Conservation (phyloP, 2,797 vertebrate species). For the Pseudopleuronectes americanus region DNA sequence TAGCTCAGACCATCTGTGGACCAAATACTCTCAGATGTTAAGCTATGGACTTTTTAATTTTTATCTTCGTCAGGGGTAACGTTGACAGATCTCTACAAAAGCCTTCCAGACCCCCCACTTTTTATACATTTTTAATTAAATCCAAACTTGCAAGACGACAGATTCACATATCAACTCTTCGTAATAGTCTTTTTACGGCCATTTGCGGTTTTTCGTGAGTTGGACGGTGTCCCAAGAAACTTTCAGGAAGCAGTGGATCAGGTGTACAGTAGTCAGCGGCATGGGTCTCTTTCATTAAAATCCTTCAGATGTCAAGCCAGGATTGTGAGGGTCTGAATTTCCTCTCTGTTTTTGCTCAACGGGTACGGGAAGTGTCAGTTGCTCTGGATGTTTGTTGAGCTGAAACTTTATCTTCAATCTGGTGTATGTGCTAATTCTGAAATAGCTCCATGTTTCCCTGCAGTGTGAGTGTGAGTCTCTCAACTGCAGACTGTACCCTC, state of each 20-base stretch:
- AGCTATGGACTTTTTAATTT: slow-evolving; percentile 23
- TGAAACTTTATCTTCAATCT: slow-evolving; percentile 77
- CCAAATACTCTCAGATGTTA: slow-evolving; percentile 32
- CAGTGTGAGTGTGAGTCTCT: slow-evolving; percentile 31
- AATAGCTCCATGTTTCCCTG: slow-evolving; percentile 50
- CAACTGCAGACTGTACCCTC: slow-evolving; percentile 19
- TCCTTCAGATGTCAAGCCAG: slow-evolving; percentile 64
- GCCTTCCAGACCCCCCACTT: background rate
- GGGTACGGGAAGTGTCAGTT: slow-evolving; percentile 69
- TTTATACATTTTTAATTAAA: slow-evolving; percentile 32
- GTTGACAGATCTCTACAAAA: slow-evolving; percentile 28
- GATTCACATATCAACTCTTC: slow-evolving; percentile 43
- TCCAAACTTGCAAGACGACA: slow-evolving; percentile 22
- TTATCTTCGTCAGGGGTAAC: slow-evolving; percentile 7
- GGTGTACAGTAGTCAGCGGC: slow-evolving; percentile 66
- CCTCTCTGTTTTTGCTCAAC: slow-evolving; percentile 67
- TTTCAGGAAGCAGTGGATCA: slow-evolving; percentile 69
- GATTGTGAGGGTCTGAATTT: slow-evolving; percentile 66
- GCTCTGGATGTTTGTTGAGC: slow-evolving; percentile 65
- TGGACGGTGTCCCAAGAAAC: slow-evolving; percentile 49
- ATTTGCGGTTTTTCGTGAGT: slow-evolving; percentile 48
- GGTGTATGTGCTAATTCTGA: slow-evolving; percentile 69
- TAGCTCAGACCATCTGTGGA: slow-evolving; percentile 26
- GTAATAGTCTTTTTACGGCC: slow-evolving; percentile 44
- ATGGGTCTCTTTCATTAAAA: slow-evolving; percentile 66